These are phyloP conservation scores for Anniella stebbinsi DNA, from an alignment of 2,797 vertebrate genomes.

Conservation along the genomic window DNA sequence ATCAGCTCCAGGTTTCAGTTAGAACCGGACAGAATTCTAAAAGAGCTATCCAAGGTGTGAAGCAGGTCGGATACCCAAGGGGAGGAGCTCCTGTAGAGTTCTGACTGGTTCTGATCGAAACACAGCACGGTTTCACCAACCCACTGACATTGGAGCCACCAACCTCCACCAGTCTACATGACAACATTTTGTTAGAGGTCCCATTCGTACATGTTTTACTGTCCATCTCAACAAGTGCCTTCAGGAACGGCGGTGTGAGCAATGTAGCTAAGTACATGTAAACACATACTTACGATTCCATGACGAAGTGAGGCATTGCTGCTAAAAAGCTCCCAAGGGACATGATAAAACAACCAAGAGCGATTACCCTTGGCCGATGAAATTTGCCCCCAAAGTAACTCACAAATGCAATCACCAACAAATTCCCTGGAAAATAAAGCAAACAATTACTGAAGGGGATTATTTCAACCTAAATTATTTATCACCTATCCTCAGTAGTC, in stretches of 20 bases:
- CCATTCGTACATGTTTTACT: background rate
- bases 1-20: too few species aligned
- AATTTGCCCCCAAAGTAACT: constrained; percentile 95
- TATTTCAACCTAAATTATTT: background rate
- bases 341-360: constrained; percentile 88
- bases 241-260: background rate
- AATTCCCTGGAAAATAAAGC: constrained; percentile 85
- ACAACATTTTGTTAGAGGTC: too few species aligned
- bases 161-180: background rate
- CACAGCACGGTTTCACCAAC: too few species aligned
- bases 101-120: too few species aligned
- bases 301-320: constrained; percentile 93
- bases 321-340: constrained; percentile 87
- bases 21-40: too few species aligned
- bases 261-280: background rate
- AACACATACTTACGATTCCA: constrained; percentile 87
- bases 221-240: background rate
- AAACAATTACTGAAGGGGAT: constrained; percentile 25
- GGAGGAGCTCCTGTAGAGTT: too few species aligned
- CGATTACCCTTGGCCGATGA: constrained; percentile 91
- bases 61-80: background rate
- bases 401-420: constrained; percentile 92
- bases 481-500: background rate
- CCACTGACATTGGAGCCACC: too few species aligned
- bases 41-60: too few species aligned